Percentiles rank a stretch among this genome's conserved stretches.
Evolutionary conservation across 2,113 vertebrate species (phyloP).

Genomic region (Theristicus caerulescens): DNA sequence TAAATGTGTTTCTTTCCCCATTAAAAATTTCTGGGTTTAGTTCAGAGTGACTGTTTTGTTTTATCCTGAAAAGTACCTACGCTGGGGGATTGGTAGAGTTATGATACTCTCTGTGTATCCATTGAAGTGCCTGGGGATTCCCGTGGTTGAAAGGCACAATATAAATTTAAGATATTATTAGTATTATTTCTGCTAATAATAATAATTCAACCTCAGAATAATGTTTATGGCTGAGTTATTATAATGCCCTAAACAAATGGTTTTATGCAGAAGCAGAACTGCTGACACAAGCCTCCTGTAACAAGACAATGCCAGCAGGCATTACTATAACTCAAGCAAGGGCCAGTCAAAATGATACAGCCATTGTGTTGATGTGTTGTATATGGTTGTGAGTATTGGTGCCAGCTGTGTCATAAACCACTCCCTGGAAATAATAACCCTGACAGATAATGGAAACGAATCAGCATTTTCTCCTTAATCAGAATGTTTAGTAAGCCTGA

Average conservation of each 20-base stretch:
- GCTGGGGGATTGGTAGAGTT: neutral
- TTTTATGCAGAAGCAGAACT: slow-evolving; percentile 30
- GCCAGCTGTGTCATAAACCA: slow-evolving; percentile 43
- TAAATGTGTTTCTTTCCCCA: neutral
- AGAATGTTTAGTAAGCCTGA: neutral
- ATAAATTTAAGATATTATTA: slow-evolving; percentile 14
- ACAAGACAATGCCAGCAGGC: slow-evolving; percentile 10
- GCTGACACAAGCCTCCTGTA: slow-evolving; percentile 24
- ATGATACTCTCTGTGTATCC: neutral
- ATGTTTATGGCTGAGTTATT: slow-evolving; percentile 9
- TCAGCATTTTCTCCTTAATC: slow-evolving; percentile 6
- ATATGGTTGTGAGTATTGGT: neutral
- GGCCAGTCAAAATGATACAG: slow-evolving; percentile 25
- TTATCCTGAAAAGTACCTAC: neutral
- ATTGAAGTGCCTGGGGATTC: neutral
- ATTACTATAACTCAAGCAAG: slow-evolving; percentile 47
- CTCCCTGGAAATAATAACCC: neutral
- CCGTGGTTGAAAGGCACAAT: neutral
- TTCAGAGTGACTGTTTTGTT: neutral
- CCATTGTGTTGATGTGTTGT: neutral
- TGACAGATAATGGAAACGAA: slow-evolving; percentile 5
- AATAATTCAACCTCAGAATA: slow-evolving; percentile 40
- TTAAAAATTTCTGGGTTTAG: neutral
- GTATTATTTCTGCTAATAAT: slow-evolving; percentile 7
- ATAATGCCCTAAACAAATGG: slow-evolving; percentile 19